These are phyloP conservation scores for Oreohelix idahoensis DNA, from an alignment of 1,140 invertebrate genomes.

Conservation along the genomic window DNA sequence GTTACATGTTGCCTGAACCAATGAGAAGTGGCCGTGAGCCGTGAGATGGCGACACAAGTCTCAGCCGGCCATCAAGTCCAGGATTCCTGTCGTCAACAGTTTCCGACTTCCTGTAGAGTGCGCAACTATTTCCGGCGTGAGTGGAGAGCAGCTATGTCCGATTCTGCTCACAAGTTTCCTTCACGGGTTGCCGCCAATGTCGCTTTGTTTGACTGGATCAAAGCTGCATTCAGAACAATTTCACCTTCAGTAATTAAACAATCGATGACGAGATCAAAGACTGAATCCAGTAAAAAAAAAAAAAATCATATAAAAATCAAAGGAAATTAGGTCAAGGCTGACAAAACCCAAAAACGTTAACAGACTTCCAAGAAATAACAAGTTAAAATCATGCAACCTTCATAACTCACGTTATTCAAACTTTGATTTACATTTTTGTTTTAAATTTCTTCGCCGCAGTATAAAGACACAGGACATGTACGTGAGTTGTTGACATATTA, in stretches of 20 bases:
- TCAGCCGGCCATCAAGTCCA: constrained; percentile 10
- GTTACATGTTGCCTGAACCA: background rate
- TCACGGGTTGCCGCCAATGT: background rate
- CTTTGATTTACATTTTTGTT: too few relatives aligned
- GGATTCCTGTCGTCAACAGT: constrained; percentile 30
- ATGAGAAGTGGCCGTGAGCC: constrained; percentile 10
- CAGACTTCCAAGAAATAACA: too few relatives aligned
- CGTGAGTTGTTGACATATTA: too few relatives aligned
- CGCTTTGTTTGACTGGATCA: background rate
- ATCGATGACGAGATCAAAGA: background rate
- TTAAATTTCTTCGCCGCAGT: too few relatives aligned
- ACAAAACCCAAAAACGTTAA: too few relatives aligned
- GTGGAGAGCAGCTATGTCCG: background rate
- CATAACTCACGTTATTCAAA: too few relatives aligned
- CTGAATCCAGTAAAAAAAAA: too few relatives aligned
- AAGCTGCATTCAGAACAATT: background rate
- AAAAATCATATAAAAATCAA: too few relatives aligned
- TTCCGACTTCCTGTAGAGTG: constrained; percentile 21
- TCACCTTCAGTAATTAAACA: background rate
- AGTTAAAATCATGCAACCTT: too few relatives aligned
- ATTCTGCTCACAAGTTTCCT: background rate
- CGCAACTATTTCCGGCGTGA: constrained; percentile 17
- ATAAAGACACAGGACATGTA: too few relatives aligned
- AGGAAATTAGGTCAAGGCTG: too few relatives aligned
- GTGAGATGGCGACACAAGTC: constrained; percentile 27